Percentiles rank a stretch among this genome's conserved stretches.
Conservation (phyloP, 2,113 vertebrate genomes). For the Tichodroma muraria region DNA sequence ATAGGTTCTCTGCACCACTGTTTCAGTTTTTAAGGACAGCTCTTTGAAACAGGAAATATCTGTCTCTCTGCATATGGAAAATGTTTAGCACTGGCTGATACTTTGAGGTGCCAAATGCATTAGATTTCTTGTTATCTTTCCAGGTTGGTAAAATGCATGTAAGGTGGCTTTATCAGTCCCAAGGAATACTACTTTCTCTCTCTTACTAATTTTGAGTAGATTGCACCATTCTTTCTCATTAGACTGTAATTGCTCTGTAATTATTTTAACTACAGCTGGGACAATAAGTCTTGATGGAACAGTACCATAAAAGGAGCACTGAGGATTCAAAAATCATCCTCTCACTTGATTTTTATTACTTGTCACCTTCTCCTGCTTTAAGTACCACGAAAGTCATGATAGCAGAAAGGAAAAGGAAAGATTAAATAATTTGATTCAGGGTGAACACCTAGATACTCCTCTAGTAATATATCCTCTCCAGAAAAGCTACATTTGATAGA, state of each 20-base stretch:
- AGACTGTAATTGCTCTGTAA: slow-evolving; percentile 18
- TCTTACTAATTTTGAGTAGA: neutral
- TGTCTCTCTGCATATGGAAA: neutral
- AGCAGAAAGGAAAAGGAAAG: neutral
- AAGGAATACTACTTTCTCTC: neutral
- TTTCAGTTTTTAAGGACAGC: neutral
- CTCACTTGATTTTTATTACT: neutral
- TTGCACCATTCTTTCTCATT: slow-evolving; percentile 6
- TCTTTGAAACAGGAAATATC: neutral
- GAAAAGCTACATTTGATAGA: neutral
- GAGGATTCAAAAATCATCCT: neutral
- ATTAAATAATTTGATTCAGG: neutral
- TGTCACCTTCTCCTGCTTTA: neutral
- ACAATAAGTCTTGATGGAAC: slow-evolving; percentile 38
- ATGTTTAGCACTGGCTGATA: neutral
- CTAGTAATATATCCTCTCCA: neutral
- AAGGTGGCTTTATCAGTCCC: neutral
- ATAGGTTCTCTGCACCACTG: neutral
- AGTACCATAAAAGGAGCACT: neutral
- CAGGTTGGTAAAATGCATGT: neutral
- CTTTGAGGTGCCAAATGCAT: neutral
- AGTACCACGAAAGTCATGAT: neutral
- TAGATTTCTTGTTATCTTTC: neutral
- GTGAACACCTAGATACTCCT: neutral
- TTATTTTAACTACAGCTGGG: slow-evolving; percentile 20